Evolutionary conservation across 1,140 invertebrate genomes (phyloP).

Genomic region (Atopsyche davidsoni): DNA sequence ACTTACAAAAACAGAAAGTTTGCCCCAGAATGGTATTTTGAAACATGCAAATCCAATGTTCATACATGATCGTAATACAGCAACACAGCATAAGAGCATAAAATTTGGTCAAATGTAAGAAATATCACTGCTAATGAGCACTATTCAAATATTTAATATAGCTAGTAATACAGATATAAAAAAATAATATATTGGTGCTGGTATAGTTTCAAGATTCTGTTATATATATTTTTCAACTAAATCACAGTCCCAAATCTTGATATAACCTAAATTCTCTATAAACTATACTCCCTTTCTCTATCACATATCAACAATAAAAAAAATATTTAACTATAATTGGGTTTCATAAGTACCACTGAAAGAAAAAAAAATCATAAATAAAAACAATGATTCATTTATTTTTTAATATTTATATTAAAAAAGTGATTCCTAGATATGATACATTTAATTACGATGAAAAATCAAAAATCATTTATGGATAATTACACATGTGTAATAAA

Average conservation of each 20-base stretch:
- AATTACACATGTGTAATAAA: background rate
- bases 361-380: background rate
- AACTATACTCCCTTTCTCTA: background rate
- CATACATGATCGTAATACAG: constrained; percentile 28
- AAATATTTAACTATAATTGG: background rate
- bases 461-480: background rate
- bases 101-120: constrained; percentile 44
- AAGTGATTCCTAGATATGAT: background rate
- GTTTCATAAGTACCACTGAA: background rate
- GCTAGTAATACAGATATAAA: constrained; percentile 10
- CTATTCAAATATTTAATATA: background rate
- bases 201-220: background rate
- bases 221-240: background rate
- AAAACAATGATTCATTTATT: background rate
- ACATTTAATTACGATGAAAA: background rate
- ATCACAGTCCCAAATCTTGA: background rate
- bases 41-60: constrained; percentile 33
- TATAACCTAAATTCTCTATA: background rate
- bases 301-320: background rate
- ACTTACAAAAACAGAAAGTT: constrained; percentile 27
- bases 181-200: constrained; percentile 1
- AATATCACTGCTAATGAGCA: background rate
- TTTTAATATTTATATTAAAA: background rate
- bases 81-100: constrained; percentile 39
- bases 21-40: constrained; percentile 36